Conservation (phyloP, 2,797 vertebrate species). For the Typhlichthys eigenmanni region DNA sequence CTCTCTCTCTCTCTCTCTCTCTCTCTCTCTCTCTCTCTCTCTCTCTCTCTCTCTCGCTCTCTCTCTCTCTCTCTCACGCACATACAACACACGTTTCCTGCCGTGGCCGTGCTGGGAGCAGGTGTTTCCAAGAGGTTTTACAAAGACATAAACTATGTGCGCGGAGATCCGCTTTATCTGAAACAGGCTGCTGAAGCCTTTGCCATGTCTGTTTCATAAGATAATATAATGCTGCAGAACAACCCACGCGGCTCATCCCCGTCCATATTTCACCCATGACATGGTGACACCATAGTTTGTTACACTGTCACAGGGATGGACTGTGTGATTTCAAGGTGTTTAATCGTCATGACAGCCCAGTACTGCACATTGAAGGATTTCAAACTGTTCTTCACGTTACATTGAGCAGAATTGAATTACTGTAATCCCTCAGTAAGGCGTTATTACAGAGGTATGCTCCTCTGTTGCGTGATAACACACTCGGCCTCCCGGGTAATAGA, state of each 20-base stretch:
- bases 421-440: too few relatives aligned
- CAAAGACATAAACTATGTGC: slow-evolving; percentile 60
- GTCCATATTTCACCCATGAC: neutral
- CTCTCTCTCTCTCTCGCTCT: neutral
- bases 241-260: slow-evolving; percentile 29
- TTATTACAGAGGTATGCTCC: too few relatives aligned
- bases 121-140: slow-evolving; percentile 74
- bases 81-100: slow-evolving; percentile 44
- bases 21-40: slow-evolving; percentile 15
- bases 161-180: slow-evolving; percentile 37
- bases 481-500: too few relatives aligned
- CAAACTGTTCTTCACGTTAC: too few relatives aligned
- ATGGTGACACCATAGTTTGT: too few relatives aligned
- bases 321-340: too few relatives aligned
- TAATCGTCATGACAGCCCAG: too few relatives aligned
- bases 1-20: neutral
- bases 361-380: too few relatives aligned
- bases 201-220: slow-evolving; percentile 36
- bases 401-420: too few relatives aligned
- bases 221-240: slow-evolving; percentile 27
- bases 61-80: slow-evolving; percentile 1
- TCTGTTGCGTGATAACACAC: too few relatives aligned
- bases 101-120: slow-evolving; percentile 61
- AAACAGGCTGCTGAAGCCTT: slow-evolving; percentile 38
- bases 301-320: too few relatives aligned